Evolutionary conservation across 1,140 invertebrate species (phyloP), one percentile per base, ranked within the genome.

Genomic region (Neodiprion virginianus): DNA sequence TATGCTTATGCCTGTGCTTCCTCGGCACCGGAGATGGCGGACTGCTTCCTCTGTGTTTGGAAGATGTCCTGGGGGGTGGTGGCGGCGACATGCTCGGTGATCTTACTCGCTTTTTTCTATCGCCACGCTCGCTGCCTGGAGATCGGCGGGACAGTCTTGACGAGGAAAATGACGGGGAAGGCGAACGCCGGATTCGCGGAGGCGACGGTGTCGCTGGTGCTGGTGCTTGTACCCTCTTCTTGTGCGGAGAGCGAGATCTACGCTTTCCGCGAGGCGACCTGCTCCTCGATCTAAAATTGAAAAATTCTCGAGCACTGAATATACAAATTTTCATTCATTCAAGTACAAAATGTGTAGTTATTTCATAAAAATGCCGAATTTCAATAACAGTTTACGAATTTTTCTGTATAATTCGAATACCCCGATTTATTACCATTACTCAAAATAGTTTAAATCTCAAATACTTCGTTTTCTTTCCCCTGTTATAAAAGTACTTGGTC

Each of bases 1-100:
- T 90, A 79, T 90, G 90, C 78, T 90, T 90, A 76, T 90, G 89
- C 78, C 89, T 87, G 75, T 90, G 89, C 81, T 89, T 89, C 12
- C 88, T 83, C 10, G 86, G 78, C 11, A 87, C 83, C 12, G 88
- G 86, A 40, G 87, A 87, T 2, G 83, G 77, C 10, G 88, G 87
- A 80, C 86, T 87, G 66, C 74, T 80, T 28, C 79, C 80, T 79
- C 87, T 81, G 75, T 87, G 84, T 70, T 89, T 88, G 1, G 79
- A 76, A 7, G 67, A 23, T 21, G 82, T 84, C 65, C 83, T 79
- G 66, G 85, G 79, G 7, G 86, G 85, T 7, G 84, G 81, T 17
- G 86, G 82, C n/a, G 88, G 85, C 3, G 87, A 88, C 7, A 85
- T 74, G 5, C 87, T 87, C 1, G 86, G 85, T 47, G 88, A 88